Percentiles rank a stretch among this genome's conserved stretches.
phyloP scores from a whole-genome alignment of 2,888 invertebrate species.

The Athetis lepigone region DNA sequence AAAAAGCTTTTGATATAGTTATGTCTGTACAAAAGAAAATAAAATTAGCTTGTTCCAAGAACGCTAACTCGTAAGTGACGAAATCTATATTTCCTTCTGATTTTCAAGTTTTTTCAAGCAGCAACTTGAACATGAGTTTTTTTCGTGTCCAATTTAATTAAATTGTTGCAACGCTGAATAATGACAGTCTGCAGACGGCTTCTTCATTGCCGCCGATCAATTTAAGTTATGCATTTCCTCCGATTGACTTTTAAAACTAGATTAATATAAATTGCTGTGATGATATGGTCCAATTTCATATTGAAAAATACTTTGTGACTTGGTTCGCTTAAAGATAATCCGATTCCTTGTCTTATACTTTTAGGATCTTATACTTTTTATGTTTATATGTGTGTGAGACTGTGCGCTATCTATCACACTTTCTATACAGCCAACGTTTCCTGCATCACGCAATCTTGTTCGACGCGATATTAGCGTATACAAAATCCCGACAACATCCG shows the following conservation, averaged over 20 bases:
- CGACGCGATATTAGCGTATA: no score
- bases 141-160: conserved; percentile 3
- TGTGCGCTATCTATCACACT: no score
- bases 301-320: conserved; percentile 22
- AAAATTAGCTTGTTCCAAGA: no score
- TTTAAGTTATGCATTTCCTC: conserved; percentile 50
- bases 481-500: no score
- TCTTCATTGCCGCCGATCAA: conserved; percentile 46
- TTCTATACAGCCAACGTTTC: no score
- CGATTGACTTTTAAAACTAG: conserved; percentile 56
- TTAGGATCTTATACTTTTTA: no score
- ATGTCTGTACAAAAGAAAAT: neutral
- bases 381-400: no score
- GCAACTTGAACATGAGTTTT: conserved; percentile 3
- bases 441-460: no score
- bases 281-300: conserved; percentile 35
- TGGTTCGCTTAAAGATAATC: conserved; percentile 26
- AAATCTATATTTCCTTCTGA: neutral
- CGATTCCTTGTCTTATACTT: neutral
- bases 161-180: conserved; percentile 36
- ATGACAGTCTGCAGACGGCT: conserved; percentile 21
- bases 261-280: conserved; percentile 42
- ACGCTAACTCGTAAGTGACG: neutral
- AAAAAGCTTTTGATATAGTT: neutral
- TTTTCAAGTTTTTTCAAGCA: neutral